phyloP scores from a whole-genome alignment of 2,113 vertebrate species.

The Progne subis region DNA sequence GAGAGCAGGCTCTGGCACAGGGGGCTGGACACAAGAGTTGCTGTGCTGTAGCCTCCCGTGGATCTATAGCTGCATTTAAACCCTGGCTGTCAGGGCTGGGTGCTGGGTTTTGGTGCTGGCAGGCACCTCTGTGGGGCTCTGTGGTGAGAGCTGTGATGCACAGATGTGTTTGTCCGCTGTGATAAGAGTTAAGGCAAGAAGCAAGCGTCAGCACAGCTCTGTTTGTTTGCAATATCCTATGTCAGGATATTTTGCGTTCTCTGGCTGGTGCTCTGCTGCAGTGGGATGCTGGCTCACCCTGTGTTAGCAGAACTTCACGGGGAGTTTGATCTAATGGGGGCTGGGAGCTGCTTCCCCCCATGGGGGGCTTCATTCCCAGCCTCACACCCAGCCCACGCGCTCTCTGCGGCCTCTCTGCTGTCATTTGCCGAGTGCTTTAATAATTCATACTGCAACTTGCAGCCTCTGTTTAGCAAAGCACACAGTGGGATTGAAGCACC shows the following conservation, averaged over 20 bases:
- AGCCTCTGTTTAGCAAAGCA: not conserved
- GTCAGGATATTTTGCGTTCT: not conserved
- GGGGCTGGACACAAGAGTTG: not conserved
- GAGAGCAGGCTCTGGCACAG: not conserved
- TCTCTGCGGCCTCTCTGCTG: not conserved
- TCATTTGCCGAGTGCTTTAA: not conserved
- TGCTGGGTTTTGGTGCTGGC: not conserved
- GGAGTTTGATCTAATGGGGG: not conserved
- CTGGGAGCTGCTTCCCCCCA: not conserved
- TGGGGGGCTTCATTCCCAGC: not conserved
- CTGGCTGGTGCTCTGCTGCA: not conserved
- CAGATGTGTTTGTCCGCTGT: not conserved
- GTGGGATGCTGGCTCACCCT: not conserved
- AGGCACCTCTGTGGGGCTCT: not conserved
- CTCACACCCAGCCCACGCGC: not conserved
- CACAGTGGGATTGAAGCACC: not conserved
- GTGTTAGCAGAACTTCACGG: accelerated
- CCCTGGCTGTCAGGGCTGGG: accelerated
- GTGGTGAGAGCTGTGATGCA: not conserved
- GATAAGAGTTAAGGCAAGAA: not conserved
- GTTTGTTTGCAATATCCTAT: not conserved
- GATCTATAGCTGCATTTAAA: not conserved
- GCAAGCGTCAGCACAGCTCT: not conserved
- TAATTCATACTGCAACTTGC: slow-evolving; percentile 14
- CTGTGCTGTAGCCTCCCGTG: not conserved